Conservation (phyloP, 2,888 invertebrate species). For the Magallana nippona region DNA sequence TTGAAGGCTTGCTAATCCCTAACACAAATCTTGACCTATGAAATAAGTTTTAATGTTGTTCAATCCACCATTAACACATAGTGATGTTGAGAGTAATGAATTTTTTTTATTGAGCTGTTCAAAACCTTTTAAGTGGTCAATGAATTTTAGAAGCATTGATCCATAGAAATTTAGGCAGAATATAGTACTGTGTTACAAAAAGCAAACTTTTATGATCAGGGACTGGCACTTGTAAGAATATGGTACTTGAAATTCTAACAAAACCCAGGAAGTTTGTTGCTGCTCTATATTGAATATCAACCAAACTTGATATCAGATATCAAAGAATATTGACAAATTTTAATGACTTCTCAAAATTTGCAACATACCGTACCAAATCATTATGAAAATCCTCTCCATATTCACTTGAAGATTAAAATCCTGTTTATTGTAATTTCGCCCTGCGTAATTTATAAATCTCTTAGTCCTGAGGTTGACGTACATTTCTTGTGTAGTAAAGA, state of each 20-base stretch:
- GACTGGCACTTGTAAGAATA: no score
- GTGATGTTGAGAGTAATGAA: background rate
- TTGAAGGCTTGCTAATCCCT: conserved; percentile 5
- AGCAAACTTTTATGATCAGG: background rate
- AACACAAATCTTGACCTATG: conserved; percentile 1
- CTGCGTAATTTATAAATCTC: no score
- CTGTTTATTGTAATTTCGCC: no score
- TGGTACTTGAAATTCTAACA: no score
- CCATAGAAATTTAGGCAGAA: background rate
- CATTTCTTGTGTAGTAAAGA: background rate
- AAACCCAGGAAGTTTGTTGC: no score
- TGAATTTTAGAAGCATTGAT: conserved; percentile 18
- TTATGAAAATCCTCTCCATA: no score
- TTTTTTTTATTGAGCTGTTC: background rate
- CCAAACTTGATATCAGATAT: no score
- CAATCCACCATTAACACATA: conserved; percentile 12
- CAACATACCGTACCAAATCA: no score
- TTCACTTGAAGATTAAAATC: no score
- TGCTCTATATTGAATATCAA: no score
- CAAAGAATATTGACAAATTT: no score
- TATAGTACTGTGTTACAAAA: background rate
- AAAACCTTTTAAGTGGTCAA: conserved; percentile 12
- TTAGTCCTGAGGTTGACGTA: background rate
- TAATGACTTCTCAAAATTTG: no score
- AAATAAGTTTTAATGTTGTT: background rate